These are phyloP conservation scores for Musca domestica DNA, from an alignment of 1,140 invertebrate species.

Conservation along the genomic window DNA sequence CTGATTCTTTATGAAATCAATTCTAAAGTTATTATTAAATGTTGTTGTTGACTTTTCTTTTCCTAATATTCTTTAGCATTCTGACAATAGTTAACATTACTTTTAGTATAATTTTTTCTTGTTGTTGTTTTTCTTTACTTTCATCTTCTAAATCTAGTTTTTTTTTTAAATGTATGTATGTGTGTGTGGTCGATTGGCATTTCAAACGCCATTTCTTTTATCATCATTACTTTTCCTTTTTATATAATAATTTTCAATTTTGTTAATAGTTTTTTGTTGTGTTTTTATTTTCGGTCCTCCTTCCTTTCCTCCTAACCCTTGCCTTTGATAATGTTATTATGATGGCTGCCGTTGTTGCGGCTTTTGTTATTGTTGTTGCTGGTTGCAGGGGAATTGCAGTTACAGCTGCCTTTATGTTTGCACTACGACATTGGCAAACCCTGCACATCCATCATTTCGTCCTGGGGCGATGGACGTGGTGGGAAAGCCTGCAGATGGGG, in stretches of 20 bases:
- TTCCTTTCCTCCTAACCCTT: constrained; percentile 12
- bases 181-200: constrained; percentile 10
- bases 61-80: constrained; percentile 5
- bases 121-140: too few species aligned
- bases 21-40: constrained; percentile 1
- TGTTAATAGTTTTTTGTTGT: neutral
- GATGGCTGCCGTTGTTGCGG: constrained; percentile 12
- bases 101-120: constrained; percentile 10
- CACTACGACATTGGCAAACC: constrained; percentile 48
- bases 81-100: constrained; percentile 14
- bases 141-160: too few species aligned
- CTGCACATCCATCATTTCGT: constrained; percentile 54
- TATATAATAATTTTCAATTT: constrained; percentile 7
- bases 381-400: neutral
- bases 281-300: neutral
- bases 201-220: constrained; percentile 11
- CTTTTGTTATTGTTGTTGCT: neutral
- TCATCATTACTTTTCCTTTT: neutral
- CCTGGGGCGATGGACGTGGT: constrained; percentile 51
- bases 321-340: constrained; percentile 12
- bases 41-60: neutral
- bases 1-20: neutral
- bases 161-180: neutral
- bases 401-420: constrained; percentile 20
- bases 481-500: constrained; percentile 49